Evolutionary conservation across 2,888 invertebrate genomes (phyloP), one percentile per base, ranked within the genome.

Genomic region (Polia nebulosa): DNA sequence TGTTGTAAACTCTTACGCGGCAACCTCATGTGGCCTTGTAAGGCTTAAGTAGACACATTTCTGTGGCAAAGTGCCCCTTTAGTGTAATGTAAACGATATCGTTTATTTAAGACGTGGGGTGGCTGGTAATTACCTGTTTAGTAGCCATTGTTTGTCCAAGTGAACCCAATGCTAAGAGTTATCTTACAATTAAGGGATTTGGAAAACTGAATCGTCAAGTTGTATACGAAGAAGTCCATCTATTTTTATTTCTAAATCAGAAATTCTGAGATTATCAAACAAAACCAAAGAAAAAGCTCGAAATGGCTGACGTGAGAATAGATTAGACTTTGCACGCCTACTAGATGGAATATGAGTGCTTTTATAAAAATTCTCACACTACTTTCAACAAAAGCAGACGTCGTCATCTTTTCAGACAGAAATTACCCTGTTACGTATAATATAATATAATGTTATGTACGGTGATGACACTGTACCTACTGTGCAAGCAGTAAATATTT

Each of bases 91-190:
- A 76, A 61, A 73, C 66, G 65, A 73, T 72, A 78, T 58, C 77
- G 51, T 71, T 72, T 57, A 67, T 69, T 77, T 74, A 80, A 78
- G 75, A 72, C 74, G 78, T 78, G 68, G 68, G 39, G 15, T 72
- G 72, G 64, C 41, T 76, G 36, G 68, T 72, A 76, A 75, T 78
- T 75, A 75, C 63, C 41, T 59, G 53, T 64, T 76, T 65, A 68
- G 59, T 55, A 51, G 45, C 51, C 57, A 58, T 51, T 76, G 76
- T 73, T 63, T 55, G 70, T 41, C 34, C 66, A 22, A 45, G 65
- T 36, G 39, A 63, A 57, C 45, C 60, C 53, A 72, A 52, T 61
- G 55, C 44, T 44, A 39, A 20, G n/a, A n/a, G n/a, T n/a, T n/a
- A n/a, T 15, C 32, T 45, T 41, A 68, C 47, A 53, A 57, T 68